phyloP scores from a whole-genome alignment of 2,888 invertebrate genomes.

The Eupelmus urozonus region DNA sequence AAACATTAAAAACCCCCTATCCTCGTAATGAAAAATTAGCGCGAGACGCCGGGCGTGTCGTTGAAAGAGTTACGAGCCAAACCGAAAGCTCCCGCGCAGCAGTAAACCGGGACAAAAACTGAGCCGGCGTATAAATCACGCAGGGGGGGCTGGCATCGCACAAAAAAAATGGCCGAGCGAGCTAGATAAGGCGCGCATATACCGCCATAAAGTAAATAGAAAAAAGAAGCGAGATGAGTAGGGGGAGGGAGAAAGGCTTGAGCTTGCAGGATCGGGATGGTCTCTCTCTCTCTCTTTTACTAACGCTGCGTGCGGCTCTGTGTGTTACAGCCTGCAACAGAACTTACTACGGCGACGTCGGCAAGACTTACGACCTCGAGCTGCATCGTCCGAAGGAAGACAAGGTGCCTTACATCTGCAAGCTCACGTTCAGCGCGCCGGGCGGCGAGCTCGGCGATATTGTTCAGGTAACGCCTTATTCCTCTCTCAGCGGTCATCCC shows the following conservation, averaged over 20 bases:
- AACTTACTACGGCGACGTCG: conserved; percentile 93
- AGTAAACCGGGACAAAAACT: conserved; percentile 3
- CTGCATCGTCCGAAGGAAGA: conserved; percentile 91
- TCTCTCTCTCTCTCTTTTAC: conserved; percentile 8
- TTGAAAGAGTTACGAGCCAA: conserved; percentile 36
- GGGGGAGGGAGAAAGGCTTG: not conserved
- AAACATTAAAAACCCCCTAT: not conserved
- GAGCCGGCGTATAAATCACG: conserved; percentile 28
- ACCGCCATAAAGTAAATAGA: conserved; percentile 31
- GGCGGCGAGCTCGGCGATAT: conserved; percentile 91
- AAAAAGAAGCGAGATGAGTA: conserved; percentile 10
- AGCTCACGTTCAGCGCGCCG: conserved; percentile 90
- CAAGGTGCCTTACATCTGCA: conserved; percentile 91
- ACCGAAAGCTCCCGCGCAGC: not conserved
- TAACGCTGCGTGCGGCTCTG: conserved; percentile 51
- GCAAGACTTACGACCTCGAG: conserved; percentile 91
- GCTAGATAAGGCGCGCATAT: conserved; percentile 30
- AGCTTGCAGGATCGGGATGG: conserved; percentile 59
- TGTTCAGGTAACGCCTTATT: conserved; percentile 84
- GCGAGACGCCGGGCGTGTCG: not conserved
- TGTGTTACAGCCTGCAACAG: conserved; percentile 88
- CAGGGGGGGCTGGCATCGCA: too few relatives aligned
- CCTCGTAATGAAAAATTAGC: conserved; percentile 15
- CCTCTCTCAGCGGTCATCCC: not conserved
- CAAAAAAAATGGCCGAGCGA: too few relatives aligned